Conservation (phyloP, 2,797 vertebrate species). For the Pyrocephalus nanus region DNA sequence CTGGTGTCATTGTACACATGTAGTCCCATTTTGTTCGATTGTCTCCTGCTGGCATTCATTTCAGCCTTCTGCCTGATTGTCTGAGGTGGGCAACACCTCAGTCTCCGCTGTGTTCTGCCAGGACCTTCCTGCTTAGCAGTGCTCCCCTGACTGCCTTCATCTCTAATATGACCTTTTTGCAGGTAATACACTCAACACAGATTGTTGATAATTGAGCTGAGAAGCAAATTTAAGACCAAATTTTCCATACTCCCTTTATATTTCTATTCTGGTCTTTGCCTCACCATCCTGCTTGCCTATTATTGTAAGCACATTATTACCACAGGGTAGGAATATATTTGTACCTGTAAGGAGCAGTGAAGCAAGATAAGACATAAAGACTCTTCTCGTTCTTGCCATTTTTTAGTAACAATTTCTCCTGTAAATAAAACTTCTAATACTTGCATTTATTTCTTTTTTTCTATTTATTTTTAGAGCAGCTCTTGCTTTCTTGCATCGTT, state of each 20-base stretch:
- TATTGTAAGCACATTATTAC: not conserved
- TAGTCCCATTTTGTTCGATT: not conserved
- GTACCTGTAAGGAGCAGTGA: not conserved
- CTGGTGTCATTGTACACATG: not conserved
- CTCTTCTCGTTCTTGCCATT: not conserved
- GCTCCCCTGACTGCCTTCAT: not conserved
- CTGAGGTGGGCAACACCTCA: not conserved
- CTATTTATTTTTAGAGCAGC: not conserved
- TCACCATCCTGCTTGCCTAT: not conserved
- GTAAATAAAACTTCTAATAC: not conserved
- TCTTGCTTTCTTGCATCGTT: not conserved
- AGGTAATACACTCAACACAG: not conserved
- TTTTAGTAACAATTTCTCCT: not conserved
- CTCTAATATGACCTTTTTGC: not conserved
- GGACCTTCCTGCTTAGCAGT: not conserved
- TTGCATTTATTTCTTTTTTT: not conserved
- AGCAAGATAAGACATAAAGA: not conserved
- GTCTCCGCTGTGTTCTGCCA: not conserved
- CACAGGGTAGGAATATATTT: not conserved
- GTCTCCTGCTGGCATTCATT: not conserved
- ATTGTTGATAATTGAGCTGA: not conserved
- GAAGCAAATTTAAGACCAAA: not conserved
- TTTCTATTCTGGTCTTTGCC: conserved; percentile 8
- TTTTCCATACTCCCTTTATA: not conserved
- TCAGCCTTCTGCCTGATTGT: not conserved